These are phyloP conservation scores for Agrilus biguttatus DNA, from an alignment of 2,888 invertebrate genomes.

Conservation along the genomic window DNA sequence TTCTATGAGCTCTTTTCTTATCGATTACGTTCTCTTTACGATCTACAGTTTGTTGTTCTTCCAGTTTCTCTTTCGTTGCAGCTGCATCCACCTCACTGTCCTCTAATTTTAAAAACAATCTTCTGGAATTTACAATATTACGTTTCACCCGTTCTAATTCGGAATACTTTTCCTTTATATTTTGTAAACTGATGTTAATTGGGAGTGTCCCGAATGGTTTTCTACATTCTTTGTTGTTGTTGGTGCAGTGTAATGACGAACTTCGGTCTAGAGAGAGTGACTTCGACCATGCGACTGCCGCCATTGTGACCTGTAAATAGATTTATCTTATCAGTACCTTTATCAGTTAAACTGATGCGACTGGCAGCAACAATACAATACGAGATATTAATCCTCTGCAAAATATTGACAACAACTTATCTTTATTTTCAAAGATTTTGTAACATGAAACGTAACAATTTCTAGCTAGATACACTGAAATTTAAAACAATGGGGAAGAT, in stretches of 20 bases:
- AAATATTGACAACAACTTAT: too few relatives aligned
- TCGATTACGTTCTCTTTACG: slow-evolving; percentile 5
- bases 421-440: too few relatives aligned
- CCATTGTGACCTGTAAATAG: slow-evolving; percentile 10
- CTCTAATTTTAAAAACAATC: slow-evolving; percentile 16
- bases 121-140: slow-evolving; percentile 19
- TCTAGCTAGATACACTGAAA: too few relatives aligned
- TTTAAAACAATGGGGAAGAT: too few relatives aligned
- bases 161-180: slow-evolving; percentile 4
- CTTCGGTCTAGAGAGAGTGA: slow-evolving; percentile 12
- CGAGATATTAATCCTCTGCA: too few relatives aligned
- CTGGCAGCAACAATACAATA: too few relatives aligned
- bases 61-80: slow-evolving; percentile 9
- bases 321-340: slow-evolving; percentile 11
- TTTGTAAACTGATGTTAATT: slow-evolving; percentile 4
- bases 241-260: background rate
- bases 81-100: slow-evolving; percentile 6
- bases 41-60: slow-evolving; percentile 6
- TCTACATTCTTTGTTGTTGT: too few relatives aligned
- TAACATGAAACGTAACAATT: too few relatives aligned
- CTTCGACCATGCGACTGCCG: slow-evolving; percentile 15
- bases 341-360: background rate
- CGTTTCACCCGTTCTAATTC: slow-evolving; percentile 1
- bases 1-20: slow-evolving; percentile 32
- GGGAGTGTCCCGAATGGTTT: slow-evolving; percentile 4